These are phyloP conservation scores for Sycophila sp. DNA, from an alignment of 1,140 invertebrate species.

Conservation along the genomic window DNA sequence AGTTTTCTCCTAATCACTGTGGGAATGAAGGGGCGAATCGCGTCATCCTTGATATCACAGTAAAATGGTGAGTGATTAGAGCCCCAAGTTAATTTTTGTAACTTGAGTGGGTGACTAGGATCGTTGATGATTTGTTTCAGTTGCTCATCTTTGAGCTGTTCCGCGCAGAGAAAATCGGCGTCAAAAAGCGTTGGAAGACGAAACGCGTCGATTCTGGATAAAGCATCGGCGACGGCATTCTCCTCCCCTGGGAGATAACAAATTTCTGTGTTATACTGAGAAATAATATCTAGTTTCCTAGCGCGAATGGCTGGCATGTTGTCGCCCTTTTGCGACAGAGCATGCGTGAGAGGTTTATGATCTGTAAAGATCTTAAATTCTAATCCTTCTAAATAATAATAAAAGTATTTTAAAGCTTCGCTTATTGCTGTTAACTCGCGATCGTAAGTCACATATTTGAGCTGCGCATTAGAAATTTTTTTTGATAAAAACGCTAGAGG, in stretches of 20 bases:
- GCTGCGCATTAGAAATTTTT: conserved; percentile 48
- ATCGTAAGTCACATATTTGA: conserved; percentile 49
- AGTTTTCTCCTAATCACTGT: not conserved
- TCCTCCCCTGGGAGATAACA: too few species aligned
- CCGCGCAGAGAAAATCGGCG: not conserved
- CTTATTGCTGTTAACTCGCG: conserved; percentile 48
- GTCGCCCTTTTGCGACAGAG: conserved; percentile 40
- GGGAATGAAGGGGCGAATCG: not conserved
- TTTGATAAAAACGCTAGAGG: not conserved
- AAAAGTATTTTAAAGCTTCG: conserved; percentile 48
- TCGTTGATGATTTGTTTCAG: not conserved
- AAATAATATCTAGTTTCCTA: not conserved
- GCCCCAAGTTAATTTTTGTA: not conserved
- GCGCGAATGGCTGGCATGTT: conserved; percentile 44
- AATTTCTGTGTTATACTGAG: not conserved
- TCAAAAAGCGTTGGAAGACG: not conserved
- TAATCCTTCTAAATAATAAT: conserved; percentile 45
- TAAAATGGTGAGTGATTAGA: not conserved
- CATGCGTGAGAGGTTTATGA: conserved; percentile 42
- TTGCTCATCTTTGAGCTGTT: not conserved
- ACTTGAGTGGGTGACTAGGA: not conserved
- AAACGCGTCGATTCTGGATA: not conserved
- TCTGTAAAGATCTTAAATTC: not conserved
- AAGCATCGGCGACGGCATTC: not conserved
- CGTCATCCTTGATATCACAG: not conserved